Evolutionary conservation across 2,888 invertebrate species (phyloP).

Genomic region (Drosophila quinaria): DNA sequence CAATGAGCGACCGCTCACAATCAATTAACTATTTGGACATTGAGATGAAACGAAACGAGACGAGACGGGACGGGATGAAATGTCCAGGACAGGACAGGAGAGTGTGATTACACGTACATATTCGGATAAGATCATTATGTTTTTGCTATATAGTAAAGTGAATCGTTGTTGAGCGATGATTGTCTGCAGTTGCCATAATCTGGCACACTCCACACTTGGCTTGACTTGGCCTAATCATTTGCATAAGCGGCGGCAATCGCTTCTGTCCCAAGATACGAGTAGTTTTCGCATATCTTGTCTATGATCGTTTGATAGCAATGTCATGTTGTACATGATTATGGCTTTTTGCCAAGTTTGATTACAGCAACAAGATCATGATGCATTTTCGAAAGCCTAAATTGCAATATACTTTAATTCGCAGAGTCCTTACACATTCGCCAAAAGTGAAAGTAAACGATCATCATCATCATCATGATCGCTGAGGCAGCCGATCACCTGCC

Average conservation of each 20-base stretch:
- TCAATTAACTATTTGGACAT: slow-evolving; percentile 71
- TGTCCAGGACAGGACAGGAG: neutral
- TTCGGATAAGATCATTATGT: slow-evolving; percentile 55
- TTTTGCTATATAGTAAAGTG: slow-evolving; percentile 3
- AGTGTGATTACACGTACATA: slow-evolving; percentile 13
- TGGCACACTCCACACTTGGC: slow-evolving; percentile 16
- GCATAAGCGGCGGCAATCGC: slow-evolving; percentile 42
- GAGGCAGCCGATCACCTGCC: slow-evolving; percentile 51
- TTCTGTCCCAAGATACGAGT: slow-evolving; percentile 20
- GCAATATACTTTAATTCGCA: slow-evolving; percentile 39
- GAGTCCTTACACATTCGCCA: slow-evolving; percentile 57
- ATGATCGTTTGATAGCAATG: slow-evolving; percentile 51
- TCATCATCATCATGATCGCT: slow-evolving; percentile 17
- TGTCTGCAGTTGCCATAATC: slow-evolving; percentile 44
- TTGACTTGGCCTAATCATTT: slow-evolving; percentile 41
- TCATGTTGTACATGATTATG: slow-evolving; percentile 65
- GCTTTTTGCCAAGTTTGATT: slow-evolving; percentile 72
- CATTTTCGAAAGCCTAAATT: slow-evolving; percentile 75
- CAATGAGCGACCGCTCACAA: slow-evolving; percentile 77
- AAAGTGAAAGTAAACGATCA: slow-evolving; percentile 65
- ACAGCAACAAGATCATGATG: slow-evolving; percentile 75
- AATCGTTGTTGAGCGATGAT: slow-evolving; percentile 48
- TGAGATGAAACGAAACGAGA: slow-evolving; percentile 37
- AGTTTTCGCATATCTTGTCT: slow-evolving; percentile 33
- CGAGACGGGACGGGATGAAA: neutral